Evolutionary conservation across 2,888 invertebrate species (phyloP).

Genomic region (Drosophila anomalata): DNA sequence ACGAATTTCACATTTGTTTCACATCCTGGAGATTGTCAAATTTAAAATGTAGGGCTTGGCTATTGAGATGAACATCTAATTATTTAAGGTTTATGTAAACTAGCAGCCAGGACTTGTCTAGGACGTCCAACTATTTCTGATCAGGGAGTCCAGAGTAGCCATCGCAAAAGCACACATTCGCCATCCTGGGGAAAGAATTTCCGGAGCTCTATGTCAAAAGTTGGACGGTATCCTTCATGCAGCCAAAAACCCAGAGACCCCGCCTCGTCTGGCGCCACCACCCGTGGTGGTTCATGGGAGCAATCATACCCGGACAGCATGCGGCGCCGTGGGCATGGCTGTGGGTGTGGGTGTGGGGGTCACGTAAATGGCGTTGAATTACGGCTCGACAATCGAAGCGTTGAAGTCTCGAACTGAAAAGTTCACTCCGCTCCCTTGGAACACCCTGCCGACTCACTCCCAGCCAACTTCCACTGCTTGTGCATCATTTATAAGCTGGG

Average conservation of each 20-base stretch:
- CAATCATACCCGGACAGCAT: conserved; percentile 45
- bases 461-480: conserved; percentile 37
- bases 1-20: background rate
- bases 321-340: conserved; percentile 24
- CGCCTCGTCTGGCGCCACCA: conserved; percentile 26
- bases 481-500: conserved; percentile 78
- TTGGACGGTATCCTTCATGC: conserved; percentile 63
- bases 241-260: conserved; percentile 46
- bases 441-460: conserved; percentile 25
- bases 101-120: background rate
- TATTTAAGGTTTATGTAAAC: background rate
- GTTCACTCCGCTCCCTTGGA: conserved; percentile 52
- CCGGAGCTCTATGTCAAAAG: conserved; percentile 61
- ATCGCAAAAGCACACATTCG: conserved; percentile 32
- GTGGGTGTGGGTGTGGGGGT: conserved; percentile 37
- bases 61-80: background rate
- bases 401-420: conserved; percentile 77
- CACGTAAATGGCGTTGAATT: conserved; percentile 77
- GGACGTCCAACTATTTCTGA: conserved; percentile 7
- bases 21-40: background rate
- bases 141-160: background rate
- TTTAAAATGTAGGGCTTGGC: background rate
- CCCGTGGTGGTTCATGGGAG: conserved; percentile 34
- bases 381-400: conserved; percentile 77
- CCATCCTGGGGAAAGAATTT: conserved; percentile 48